A percentile compares a stretch with the other conserved stretches of the same genome.
Conservation (phyloP, 2,888 invertebrate species). For the Xestoiulus laeticollis region DNA sequence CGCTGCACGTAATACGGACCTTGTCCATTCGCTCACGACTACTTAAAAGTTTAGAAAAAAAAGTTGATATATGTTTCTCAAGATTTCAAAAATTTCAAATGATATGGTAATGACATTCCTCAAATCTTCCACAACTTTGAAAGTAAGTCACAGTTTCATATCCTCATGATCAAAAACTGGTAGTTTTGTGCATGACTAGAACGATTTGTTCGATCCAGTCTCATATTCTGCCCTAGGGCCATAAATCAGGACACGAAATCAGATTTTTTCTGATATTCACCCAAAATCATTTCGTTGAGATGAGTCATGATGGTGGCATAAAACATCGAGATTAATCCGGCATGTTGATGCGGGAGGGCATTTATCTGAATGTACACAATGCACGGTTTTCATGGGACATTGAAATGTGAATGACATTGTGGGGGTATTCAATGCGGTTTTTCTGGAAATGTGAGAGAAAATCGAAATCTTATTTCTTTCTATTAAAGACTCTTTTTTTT, state of each 20-base stretch:
- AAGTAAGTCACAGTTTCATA: no score
- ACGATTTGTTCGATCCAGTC: neutral
- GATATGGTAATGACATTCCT: neutral
- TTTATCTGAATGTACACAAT: neutral
- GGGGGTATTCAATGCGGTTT: neutral
- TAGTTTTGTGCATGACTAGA: neutral
- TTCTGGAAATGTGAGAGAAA: constrained; percentile 41
- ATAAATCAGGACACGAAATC: constrained; percentile 27
- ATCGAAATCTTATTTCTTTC: constrained; percentile 41
- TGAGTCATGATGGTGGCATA: constrained; percentile 39
- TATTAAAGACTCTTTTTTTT: neutral
- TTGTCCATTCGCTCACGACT: no score
- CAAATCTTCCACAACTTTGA: no score
- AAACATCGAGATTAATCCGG: constrained; percentile 32
- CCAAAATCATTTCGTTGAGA: constrained; percentile 27
- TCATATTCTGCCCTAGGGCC: neutral
- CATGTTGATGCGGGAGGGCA: neutral
- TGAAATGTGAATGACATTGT: neutral
- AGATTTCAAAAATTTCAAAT: neutral
- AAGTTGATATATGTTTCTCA: neutral
- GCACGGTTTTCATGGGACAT: neutral
- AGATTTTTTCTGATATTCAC: constrained; percentile 34
- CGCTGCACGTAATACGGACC: no score
- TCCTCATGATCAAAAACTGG: neutral
- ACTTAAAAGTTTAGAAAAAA: no score